Evolutionary conservation across 2,797 vertebrate genomes (phyloP).

Genomic region (Cheirogaleus major): DNA sequence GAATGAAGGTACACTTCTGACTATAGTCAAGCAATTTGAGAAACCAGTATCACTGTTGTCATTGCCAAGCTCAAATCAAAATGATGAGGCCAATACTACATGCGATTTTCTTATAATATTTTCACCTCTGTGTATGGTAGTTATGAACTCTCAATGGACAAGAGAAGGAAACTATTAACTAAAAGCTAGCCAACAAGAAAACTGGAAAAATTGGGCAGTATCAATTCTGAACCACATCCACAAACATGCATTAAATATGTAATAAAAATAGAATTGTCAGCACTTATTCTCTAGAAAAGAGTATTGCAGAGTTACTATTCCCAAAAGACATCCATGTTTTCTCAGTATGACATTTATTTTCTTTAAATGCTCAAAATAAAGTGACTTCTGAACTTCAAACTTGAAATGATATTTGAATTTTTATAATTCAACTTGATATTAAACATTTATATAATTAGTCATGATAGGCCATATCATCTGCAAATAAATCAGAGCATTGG

Average conservation of each 20-base stretch:
- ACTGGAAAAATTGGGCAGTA: background rate
- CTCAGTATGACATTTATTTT: background rate
- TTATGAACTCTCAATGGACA: background rate
- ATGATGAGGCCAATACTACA: background rate
- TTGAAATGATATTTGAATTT: background rate
- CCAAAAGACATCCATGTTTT: background rate
- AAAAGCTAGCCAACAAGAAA: background rate
- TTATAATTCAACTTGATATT: background rate
- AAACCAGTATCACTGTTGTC: background rate
- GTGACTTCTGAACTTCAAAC: background rate
- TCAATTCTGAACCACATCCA: background rate
- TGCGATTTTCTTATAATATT: background rate
- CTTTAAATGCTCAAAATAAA: background rate
- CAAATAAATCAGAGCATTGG: background rate
- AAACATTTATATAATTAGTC: background rate
- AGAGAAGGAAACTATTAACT: background rate
- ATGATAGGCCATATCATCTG: background rate
- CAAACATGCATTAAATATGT: background rate
- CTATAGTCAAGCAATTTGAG: background rate
- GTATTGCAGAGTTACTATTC: background rate
- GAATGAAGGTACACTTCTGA: background rate
- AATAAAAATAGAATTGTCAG: background rate
- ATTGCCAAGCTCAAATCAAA: background rate
- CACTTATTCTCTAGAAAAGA: background rate
- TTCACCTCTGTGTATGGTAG: background rate